Conservation (phyloP, 2,888 invertebrate species). For the Ornithoptera alexandrae region DNA sequence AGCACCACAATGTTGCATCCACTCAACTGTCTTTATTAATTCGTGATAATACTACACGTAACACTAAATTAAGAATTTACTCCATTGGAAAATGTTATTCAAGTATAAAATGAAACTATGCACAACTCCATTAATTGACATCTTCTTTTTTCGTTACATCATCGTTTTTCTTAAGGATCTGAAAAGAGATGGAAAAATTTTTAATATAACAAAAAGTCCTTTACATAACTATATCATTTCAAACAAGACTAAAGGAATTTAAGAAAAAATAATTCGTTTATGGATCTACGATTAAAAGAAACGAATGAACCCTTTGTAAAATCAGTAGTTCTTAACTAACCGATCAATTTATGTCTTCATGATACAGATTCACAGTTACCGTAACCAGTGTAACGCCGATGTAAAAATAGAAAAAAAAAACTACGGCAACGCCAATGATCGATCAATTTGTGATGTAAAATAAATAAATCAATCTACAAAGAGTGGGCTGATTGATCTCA, state of each 20-base stretch:
- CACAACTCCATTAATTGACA: conserved; percentile 52
- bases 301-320: neutral
- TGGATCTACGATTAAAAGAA: neutral
- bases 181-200: conserved; percentile 42
- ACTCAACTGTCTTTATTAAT: conserved; percentile 25
- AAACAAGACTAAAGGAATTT: too few relatives aligned
- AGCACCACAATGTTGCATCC: conserved; percentile 15
- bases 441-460: conserved; percentile 74
- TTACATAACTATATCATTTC: neutral
- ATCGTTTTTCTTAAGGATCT: conserved; percentile 43
- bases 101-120: neutral
- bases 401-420: conserved; percentile 58
- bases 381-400: conserved; percentile 30
- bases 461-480: conserved; percentile 67
- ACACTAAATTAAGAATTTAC: conserved; percentile 19
- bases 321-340: neutral
- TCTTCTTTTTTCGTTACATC: conserved; percentile 38
- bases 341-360: neutral
- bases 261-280: neutral
- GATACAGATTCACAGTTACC: conserved; percentile 26
- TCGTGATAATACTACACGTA: conserved; percentile 1
- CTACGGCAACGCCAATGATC: conserved; percentile 61
- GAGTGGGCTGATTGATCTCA: conserved; percentile 50
- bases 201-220: neutral
- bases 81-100: neutral